A percentile compares a stretch with the other conserved stretches of the same genome.
Conservation (phyloP, 2,888 invertebrate genomes). For the Agrilus biguttatus region DNA sequence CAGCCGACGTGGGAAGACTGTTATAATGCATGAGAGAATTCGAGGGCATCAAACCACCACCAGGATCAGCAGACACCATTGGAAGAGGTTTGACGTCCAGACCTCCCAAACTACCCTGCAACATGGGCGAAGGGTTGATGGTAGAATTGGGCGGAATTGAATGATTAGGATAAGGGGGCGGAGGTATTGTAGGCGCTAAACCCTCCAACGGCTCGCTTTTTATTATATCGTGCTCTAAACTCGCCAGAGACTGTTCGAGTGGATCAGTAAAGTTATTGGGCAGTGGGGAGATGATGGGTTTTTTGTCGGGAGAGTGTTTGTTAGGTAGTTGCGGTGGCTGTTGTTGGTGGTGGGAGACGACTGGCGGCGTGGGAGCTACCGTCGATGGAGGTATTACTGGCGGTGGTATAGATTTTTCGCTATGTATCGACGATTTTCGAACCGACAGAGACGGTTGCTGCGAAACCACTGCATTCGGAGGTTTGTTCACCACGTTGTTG, state of each 20-base stretch:
- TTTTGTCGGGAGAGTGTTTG: constrained; percentile 20
- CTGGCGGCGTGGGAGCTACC: constrained; percentile 12
- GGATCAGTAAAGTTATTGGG: constrained; percentile 43
- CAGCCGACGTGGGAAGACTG: constrained; percentile 21
- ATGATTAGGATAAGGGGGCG: constrained; percentile 17
- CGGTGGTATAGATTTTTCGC: constrained; percentile 10
- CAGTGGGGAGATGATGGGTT: constrained; percentile 26
- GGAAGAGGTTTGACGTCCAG: constrained; percentile 19
- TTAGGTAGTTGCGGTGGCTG: constrained; percentile 14
- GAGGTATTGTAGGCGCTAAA: constrained; percentile 17
- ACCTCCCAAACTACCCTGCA: constrained; percentile 17
- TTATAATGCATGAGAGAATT: constrained; percentile 16
- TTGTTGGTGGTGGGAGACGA: constrained; percentile 29
- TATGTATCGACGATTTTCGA: too few species aligned
- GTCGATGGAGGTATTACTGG: constrained; percentile 17
- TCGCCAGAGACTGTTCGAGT: constrained; percentile 55
- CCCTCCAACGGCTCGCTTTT: constrained; percentile 37
- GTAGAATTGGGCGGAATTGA: constrained; percentile 15
- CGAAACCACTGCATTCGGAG: constrained; percentile 1
- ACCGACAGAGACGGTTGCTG: neutral
- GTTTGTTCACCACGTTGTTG: constrained; percentile 7
- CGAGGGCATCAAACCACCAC: constrained; percentile 12
- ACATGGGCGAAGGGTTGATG: constrained; percentile 16
- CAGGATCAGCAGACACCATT: constrained; percentile 4
- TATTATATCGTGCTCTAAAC: constrained; percentile 45